Evolutionary conservation across 2,797 vertebrate genomes (phyloP).

Genomic region (Sardinella longiceps): DNA sequence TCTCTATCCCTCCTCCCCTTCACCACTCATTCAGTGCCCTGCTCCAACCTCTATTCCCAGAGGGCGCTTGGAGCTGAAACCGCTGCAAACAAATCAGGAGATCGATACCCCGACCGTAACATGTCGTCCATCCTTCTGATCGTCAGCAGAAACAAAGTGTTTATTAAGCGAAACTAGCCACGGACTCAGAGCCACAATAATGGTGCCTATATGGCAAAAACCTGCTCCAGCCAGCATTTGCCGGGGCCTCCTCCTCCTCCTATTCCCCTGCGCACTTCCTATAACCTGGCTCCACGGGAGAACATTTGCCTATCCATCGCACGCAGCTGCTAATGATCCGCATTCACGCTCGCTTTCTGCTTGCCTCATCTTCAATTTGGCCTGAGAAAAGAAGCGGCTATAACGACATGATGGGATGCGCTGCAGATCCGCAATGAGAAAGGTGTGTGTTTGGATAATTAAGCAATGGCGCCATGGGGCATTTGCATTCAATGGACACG

Average conservation of each 20-base stretch:
- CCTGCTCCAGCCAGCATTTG: not conserved
- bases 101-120: conserved; percentile 70
- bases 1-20: not conserved
- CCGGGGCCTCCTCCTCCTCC: not conserved
- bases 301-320: not conserved
- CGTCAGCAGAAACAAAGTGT: conserved; percentile 80
- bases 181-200: conserved; percentile 27
- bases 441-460: conserved; percentile 17
- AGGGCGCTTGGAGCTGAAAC: conserved; percentile 65
- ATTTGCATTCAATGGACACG: not conserved
- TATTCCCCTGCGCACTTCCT: not conserved
- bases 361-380: conserved; percentile 12
- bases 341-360: not conserved
- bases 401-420: not conserved
- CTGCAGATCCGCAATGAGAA: not conserved
- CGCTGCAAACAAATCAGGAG: conserved; percentile 70
- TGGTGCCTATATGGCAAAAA: conserved; percentile 36
- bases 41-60: not conserved
- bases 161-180: conserved; percentile 75
- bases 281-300: not conserved
- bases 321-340: not conserved
- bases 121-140: conserved; percentile 63
- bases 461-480: not conserved
- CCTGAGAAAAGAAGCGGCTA: not conserved
- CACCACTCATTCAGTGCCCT: conserved; percentile 15